Conservation (phyloP, 2,113 vertebrate genomes). For the Boulengerochromis microlepis region DNA sequence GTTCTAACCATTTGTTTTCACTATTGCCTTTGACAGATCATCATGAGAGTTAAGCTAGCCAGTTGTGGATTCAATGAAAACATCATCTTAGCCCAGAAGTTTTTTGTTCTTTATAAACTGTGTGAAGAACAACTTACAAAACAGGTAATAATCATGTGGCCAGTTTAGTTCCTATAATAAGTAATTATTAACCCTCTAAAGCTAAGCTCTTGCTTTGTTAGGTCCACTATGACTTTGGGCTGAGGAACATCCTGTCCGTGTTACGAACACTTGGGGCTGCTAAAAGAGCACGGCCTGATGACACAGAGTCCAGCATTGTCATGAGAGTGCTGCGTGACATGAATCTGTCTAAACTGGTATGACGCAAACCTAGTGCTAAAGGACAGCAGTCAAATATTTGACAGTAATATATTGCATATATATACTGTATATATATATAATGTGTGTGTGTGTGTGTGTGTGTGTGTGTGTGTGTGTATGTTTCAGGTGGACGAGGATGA, state of each 20-base stretch:
- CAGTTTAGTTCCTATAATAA: background rate
- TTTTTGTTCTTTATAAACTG: constrained; percentile 85
- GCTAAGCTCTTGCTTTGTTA: constrained; percentile 20
- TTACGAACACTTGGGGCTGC: constrained; percentile 81
- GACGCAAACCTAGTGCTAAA: background rate
- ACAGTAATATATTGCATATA: background rate
- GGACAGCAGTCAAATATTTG: background rate
- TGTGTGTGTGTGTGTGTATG: too few relatives aligned
- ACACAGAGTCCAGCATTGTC: constrained; percentile 81
- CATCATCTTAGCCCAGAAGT: constrained; percentile 79
- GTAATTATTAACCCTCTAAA: background rate
- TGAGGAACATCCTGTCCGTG: constrained; percentile 88
- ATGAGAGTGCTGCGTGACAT: constrained; percentile 88
- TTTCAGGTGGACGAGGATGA: constrained; percentile 88
- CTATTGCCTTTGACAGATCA: constrained; percentile 71
- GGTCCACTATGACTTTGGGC: constrained; percentile 91
- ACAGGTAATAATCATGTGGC: constrained; percentile 67
- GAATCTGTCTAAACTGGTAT: constrained; percentile 88
- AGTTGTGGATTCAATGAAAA: constrained; percentile 87
- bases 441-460: too few relatives aligned
- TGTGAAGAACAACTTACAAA: constrained; percentile 89
- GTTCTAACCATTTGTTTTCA: background rate
- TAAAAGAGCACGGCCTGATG: constrained; percentile 78
- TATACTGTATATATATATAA: background rate
- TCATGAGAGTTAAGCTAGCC: constrained; percentile 88